Conservation (phyloP, 2,113 vertebrate species). For the Erythrocercus mccallii region DNA sequence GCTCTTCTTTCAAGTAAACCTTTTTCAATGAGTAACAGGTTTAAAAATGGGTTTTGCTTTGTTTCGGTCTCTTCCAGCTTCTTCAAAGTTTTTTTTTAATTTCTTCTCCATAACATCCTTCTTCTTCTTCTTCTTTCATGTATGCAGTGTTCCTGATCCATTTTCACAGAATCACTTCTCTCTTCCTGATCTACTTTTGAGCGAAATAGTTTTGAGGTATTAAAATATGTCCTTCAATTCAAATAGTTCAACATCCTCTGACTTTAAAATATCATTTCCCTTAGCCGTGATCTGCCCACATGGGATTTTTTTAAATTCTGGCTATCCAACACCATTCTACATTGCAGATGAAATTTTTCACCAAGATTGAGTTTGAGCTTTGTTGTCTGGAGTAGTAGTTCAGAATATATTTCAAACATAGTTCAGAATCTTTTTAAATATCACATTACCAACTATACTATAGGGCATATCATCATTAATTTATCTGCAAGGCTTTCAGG, state of each 20-base stretch:
- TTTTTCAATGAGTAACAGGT: not conserved
- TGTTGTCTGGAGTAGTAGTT: not conserved
- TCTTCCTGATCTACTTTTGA: not conserved
- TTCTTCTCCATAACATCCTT: not conserved
- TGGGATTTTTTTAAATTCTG: not conserved
- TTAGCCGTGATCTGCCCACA: not conserved
- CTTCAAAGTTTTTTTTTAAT: not conserved
- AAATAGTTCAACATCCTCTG: not conserved
- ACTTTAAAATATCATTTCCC: slow-evolving; percentile 9
- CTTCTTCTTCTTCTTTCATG: not conserved
- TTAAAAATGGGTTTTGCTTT: not conserved
- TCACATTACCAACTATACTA: not conserved
- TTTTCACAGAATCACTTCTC: not conserved
- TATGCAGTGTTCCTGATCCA: not conserved
- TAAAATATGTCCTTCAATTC: not conserved
- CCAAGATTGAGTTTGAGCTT: not conserved
- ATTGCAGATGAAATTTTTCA: not conserved
- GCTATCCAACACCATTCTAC: not conserved
- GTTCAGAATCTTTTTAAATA: not conserved
- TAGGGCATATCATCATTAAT: not conserved
- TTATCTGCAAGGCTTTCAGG: not conserved
- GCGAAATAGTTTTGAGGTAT: not conserved
- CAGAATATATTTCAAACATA: not conserved
- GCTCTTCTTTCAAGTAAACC: not conserved
- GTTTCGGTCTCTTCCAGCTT: not conserved